These are phyloP conservation scores for Semnopithecus entellus DNA, from an alignment of 2,113 vertebrate genomes.

Conservation along the genomic window DNA sequence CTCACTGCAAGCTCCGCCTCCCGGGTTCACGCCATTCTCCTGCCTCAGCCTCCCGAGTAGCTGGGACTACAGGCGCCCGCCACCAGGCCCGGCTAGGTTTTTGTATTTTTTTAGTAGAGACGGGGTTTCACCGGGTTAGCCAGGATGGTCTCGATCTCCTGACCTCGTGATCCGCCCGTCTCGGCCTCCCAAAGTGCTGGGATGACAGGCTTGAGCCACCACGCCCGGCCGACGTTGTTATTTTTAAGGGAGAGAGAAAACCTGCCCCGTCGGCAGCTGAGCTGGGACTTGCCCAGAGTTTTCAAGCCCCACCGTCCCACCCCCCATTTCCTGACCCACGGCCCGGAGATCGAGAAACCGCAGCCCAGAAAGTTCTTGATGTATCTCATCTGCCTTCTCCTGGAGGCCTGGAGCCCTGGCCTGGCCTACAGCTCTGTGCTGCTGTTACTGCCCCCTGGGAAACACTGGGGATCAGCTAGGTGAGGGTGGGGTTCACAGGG, in stretches of 20 bases:
- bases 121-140: no score
- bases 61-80: no score
- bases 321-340: background rate
- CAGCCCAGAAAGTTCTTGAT: background rate
- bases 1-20: no score
- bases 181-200: no score
- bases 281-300: background rate
- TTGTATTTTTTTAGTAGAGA: no score
- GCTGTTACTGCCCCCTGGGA: background rate
- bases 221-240: no score
- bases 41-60: no score
- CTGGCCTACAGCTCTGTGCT: background rate
- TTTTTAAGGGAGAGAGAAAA: background rate
- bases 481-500: rapidly evolving
- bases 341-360: rapidly evolving
- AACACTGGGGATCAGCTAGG: background rate
- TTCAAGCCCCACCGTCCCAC: rapidly evolving
- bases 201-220: no score
- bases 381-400: background rate
- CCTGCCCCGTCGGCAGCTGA: rapidly evolving
- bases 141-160: no score
- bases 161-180: no score
- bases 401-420: background rate
- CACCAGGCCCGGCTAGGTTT: no score
- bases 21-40: no score